Conservation (phyloP, 2,888 invertebrate genomes). For the Melieria crassipennis region DNA sequence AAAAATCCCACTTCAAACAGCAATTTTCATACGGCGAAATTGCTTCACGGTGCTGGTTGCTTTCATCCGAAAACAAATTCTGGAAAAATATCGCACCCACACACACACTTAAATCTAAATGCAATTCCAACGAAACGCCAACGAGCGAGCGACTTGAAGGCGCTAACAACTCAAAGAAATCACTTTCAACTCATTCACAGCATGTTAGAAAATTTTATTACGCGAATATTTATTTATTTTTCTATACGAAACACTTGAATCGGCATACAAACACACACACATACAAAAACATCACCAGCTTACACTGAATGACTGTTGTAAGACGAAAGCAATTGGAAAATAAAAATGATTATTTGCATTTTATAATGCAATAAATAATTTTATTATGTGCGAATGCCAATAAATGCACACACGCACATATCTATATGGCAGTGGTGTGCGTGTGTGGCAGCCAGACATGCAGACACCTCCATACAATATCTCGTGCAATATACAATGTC, state of each 20-base stretch:
- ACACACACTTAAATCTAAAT: no score
- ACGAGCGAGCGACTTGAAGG: no score
- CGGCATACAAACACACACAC: not conserved
- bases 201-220: not conserved
- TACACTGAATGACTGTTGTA: not conserved
- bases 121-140: no score
- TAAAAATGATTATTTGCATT: slow-evolving; percentile 30
- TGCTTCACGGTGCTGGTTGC: no score
- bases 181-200: slow-evolving; percentile 1
- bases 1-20: no score
- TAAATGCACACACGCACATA: slow-evolving; percentile 14
- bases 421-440: no score
- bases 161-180: not conserved
- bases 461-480: no score
- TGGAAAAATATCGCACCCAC: no score
- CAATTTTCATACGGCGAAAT: no score
- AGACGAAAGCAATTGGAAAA: slow-evolving; percentile 10
- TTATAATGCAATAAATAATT: slow-evolving; percentile 35
- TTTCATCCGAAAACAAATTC: no score
- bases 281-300: not conserved
- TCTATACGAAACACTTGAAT: not conserved
- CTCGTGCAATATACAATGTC: slow-evolving; percentile 3
- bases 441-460: no score
- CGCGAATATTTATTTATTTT: no score
- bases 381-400: slow-evolving; percentile 34